Percentiles rank a stretch among this genome's conserved stretches.
Conservation (phyloP, 2,888 invertebrate species). For the Psylliodes chrysocephalus region DNA sequence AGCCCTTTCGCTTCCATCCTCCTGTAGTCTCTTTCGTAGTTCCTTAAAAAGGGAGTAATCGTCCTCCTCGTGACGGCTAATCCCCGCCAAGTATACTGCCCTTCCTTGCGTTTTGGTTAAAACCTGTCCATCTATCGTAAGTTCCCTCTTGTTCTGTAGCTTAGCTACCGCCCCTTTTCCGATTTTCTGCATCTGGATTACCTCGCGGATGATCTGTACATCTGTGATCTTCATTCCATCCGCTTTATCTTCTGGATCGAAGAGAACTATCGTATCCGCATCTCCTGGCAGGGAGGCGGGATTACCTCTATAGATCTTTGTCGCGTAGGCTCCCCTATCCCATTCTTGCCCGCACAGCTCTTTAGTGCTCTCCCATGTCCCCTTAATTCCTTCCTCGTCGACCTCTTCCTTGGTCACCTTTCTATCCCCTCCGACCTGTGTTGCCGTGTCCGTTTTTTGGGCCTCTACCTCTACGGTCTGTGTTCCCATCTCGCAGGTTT, state of each 20-base stretch:
- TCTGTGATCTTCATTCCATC: background rate
- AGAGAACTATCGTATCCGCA: background rate
- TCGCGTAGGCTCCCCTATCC: background rate
- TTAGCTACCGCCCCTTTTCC: background rate
- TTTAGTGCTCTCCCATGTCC: too few species aligned
- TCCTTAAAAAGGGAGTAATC: background rate
- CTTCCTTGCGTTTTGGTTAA: background rate
- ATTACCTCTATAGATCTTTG: background rate
- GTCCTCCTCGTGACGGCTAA: background rate
- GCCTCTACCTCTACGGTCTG: too few species aligned
- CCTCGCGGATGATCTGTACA: background rate
- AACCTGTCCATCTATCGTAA: background rate
- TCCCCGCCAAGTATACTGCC: background rate
- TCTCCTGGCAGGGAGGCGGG: background rate
- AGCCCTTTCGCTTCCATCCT: background rate
- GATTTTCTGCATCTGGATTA: background rate
- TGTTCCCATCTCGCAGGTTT: too few species aligned
- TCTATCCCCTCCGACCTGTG: too few species aligned
- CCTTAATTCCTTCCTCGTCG: too few species aligned
- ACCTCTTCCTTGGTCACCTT: too few species aligned
- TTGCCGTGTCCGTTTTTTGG: too few species aligned
- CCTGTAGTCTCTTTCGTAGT: background rate
- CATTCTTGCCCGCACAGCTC: too few species aligned
- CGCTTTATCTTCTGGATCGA: background rate
- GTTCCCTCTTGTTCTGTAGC: background rate